These are phyloP conservation scores for Rhadinocentrus ornatus DNA, from an alignment of 2,797 vertebrate species.

Conservation along the genomic window DNA sequence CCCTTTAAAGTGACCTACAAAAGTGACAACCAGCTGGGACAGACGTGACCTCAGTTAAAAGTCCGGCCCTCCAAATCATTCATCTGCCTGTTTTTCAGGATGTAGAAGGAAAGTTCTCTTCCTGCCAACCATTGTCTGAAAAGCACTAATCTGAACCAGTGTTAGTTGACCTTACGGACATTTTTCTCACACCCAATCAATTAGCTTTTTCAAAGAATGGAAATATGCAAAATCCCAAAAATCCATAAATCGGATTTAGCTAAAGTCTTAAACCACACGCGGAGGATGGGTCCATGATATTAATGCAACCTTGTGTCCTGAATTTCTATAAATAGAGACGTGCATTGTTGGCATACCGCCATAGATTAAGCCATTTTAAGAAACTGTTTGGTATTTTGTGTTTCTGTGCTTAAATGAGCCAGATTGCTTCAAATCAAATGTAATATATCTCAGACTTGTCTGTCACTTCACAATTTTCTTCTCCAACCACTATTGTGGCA, in stretches of 20 bases:
- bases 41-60: background rate
- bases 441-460: background rate
- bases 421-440: background rate
- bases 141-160: background rate
- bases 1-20: background rate
- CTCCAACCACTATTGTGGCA: background rate
- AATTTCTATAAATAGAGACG: background rate
- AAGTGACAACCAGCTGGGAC: background rate
- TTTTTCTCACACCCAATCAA: background rate
- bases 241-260: background rate
- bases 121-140: background rate
- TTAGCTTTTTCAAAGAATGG: background rate
- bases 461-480: background rate
- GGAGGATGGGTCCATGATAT: background rate
- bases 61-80: background rate
- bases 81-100: background rate
- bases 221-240: background rate
- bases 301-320: background rate
- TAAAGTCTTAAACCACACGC: background rate
- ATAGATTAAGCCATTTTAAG: too few relatives aligned
- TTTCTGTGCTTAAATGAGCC: background rate
- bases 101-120: background rate
- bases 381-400: background rate
- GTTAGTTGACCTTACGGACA: background rate
- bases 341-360: background rate